Evolutionary conservation across 2,797 vertebrate genomes (phyloP).

Genomic region (Austrolebias charrua): DNA sequence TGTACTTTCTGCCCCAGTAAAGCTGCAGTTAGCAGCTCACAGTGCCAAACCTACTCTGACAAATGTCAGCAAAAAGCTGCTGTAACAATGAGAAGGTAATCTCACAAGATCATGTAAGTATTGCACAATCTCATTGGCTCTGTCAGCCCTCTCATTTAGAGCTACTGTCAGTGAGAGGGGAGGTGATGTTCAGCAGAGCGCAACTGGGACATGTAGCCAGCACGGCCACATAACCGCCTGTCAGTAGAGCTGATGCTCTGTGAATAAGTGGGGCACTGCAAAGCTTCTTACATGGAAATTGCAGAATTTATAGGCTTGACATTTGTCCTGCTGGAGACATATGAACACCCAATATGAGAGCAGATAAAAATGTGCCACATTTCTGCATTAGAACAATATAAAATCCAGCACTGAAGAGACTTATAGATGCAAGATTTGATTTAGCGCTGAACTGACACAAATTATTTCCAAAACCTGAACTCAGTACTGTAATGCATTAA

Average conservation of each 20-base stretch:
- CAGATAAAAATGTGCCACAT: conserved; percentile 15
- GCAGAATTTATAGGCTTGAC: conserved; percentile 17
- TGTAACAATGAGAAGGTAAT: conserved; percentile 51
- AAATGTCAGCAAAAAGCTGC: conserved; percentile 52
- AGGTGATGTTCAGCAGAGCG: conserved; percentile 66
- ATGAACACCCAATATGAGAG: conserved; percentile 5
- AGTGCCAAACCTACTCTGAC: conserved; percentile 45
- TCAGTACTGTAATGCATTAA: too few species aligned
- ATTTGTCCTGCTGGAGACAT: conserved; percentile 23
- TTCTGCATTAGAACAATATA: neutral
- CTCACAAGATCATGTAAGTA: conserved; percentile 54
- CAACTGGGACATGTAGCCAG: conserved; percentile 59
- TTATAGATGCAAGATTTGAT: neutral
- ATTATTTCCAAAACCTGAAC: neutral
- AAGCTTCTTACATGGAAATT: conserved; percentile 41
- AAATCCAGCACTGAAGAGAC: neutral
- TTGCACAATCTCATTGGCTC: conserved; percentile 53
- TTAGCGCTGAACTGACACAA: neutral
- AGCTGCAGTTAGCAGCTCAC: conserved; percentile 18
- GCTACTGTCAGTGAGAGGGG: conserved; percentile 41
- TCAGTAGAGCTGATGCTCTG: conserved; percentile 32
- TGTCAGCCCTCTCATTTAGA: conserved; percentile 45
- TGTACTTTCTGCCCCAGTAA: conserved; percentile 11
- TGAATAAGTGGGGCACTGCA: conserved; percentile 51
- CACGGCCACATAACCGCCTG: conserved; percentile 50